Evolutionary conservation across 1,140 invertebrate genomes (phyloP), one percentile per base, ranked within the genome.

Genomic region (Drosophila nannoptera): DNA sequence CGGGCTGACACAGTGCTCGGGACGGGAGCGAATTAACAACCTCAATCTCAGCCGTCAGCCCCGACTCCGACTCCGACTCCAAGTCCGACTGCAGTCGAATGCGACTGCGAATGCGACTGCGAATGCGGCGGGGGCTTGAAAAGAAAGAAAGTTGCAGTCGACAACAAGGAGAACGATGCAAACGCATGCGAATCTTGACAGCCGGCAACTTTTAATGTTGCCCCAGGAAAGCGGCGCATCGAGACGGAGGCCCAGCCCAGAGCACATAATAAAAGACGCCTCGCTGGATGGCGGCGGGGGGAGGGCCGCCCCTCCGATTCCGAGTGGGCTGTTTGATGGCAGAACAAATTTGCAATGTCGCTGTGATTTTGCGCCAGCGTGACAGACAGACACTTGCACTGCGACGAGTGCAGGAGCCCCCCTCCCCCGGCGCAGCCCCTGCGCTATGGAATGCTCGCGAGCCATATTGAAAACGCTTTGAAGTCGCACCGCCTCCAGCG

Each of bases 151-250:
- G 70, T 69, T 62, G 59, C 66, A 73, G 36, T 56, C 58, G 33
- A 55, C 56, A 50, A 55, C 56, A 50, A 63, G 65, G 52, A 63
- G 53, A 72, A 73, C 64, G 74, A 75, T 77, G 74, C 72, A 59
- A 78, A 69, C 71, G 66, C 75, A 81, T 86, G 75, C 80, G 78
- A 77, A 67, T 69, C 73, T 76, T 75, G 81, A 84, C 82, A 84
- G 81, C 74, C 81, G 81, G 81, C 81, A 81, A 84, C 81, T 84
- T 84, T 84, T 86, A 84, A 84, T 86, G 81, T 86, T 69, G 48
- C 66, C 70, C 52, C 70, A 48, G 49, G 32, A 62, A 62, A 73
- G 49, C 40, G 43, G 35, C 38, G 22, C 53, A 33, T 55, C 5
- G 9, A 48, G 35, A 55, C 16, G 40, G 35, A 31, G 45, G 38